A percentile compares a stretch with the other conserved stretches of the same genome.
Conservation (phyloP, 2,797 vertebrate species). For the Sphenopsis melanotis region DNA sequence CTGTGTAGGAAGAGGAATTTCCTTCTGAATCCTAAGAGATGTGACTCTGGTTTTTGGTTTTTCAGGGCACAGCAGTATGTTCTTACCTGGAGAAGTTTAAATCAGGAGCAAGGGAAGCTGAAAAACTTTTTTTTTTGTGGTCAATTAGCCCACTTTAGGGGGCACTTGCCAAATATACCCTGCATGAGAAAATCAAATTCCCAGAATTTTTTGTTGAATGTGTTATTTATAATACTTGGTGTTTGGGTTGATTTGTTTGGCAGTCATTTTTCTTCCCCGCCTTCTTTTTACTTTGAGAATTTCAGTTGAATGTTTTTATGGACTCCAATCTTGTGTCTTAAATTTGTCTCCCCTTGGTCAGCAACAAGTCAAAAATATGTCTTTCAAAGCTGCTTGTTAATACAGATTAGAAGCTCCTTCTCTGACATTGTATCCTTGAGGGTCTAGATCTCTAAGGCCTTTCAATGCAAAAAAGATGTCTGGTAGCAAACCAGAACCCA, state of each 20-base stretch:
- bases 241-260: not conserved
- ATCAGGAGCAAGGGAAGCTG: not conserved
- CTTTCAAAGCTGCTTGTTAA: not conserved
- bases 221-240: not conserved
- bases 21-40: not conserved
- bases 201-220: not conserved
- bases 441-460: not conserved
- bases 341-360: not conserved
- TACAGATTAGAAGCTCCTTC: not conserved
- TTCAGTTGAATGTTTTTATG: not conserved
- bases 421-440: not conserved
- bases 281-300: not conserved
- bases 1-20: not conserved
- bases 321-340: not conserved
- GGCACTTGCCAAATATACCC: not conserved
- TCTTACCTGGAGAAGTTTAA: not conserved
- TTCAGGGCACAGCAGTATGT: not conserved
- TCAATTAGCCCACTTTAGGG: not conserved
- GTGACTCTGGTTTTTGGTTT: not conserved
- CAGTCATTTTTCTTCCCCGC: fast-evolving
- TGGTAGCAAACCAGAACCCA: not conserved
- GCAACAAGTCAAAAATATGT: not conserved
- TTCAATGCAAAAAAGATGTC: not conserved
- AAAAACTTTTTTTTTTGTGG: not conserved
- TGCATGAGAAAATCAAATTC: not conserved